Conservation (phyloP, 1,140 invertebrate species). For the Bombus sylvicola region DNA sequence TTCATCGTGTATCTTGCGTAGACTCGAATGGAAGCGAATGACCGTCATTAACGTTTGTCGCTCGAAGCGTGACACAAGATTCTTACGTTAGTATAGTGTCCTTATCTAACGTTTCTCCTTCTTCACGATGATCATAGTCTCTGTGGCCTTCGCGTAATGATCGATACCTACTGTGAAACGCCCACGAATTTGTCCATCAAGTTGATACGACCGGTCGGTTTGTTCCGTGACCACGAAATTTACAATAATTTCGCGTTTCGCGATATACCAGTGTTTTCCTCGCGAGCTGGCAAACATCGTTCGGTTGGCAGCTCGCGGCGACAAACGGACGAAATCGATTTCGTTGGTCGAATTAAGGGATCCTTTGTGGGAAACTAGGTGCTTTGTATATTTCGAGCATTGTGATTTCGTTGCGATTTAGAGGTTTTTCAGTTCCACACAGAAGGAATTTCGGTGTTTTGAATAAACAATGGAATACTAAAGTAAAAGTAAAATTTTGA, state of each 20-base stretch:
- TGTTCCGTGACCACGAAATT: neutral
- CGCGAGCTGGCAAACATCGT: neutral
- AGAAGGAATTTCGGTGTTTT: neutral
- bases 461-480: neutral
- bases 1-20: neutral
- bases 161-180: too few species aligned
- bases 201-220: neutral
- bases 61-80: neutral
- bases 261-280: neutral
- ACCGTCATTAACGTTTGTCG: neutral
- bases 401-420: neutral
- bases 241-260: neutral
- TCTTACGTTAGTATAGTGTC: neutral
- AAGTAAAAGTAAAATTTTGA: too few species aligned
- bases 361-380: neutral
- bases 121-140: too few species aligned
- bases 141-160: too few species aligned
- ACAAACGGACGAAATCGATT: neutral
- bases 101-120: neutral
- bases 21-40: neutral
- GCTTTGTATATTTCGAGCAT: neutral
- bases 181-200: too few species aligned
- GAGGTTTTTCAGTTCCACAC: neutral
- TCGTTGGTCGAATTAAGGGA: neutral
- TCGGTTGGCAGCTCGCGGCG: neutral